Base-by-base conservation (phyloP, 1,140 invertebrate genomes). In the Panagrolaimus sp. region DNA sequence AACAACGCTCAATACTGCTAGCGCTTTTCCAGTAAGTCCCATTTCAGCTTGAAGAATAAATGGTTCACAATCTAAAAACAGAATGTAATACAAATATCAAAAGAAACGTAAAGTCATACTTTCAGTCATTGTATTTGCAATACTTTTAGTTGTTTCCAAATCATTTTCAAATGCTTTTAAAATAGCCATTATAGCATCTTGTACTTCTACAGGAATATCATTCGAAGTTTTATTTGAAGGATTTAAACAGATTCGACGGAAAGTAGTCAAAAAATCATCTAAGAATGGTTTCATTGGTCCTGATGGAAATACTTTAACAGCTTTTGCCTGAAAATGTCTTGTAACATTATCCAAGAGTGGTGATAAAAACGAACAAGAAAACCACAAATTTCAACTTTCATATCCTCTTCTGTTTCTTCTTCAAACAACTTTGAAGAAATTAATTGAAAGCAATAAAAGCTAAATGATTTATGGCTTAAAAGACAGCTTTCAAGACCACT, bases 31-130 rank as follows among this genome's bases (percentile, higher is more conserved):
- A 14, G 71, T 62, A 4, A 79, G 57, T 23, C 77, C 77, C 77
- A 79, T 79, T 68, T 79, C 77, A 23, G 77, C 72, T 71, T 79
- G 77, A 46, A 79, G 68, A 14, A 79, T 66, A 67, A 79, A 79
- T 16, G 77, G 77, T 46, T 79, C 77, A 51, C 71, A 74, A 72
- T 79, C 78, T 81, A 11, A n/a, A n/a, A n/a, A n/a, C n/a, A n/a
- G n/a, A n/a, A n/a, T n/a, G n/a, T 45, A 67, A n/a, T 16, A 53
- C 16, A 46, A 72, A 64, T 48, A 48, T n/a, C 9, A 23, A 14
- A 16, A 9, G n/a, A 67, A 25, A 9, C 7, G 48, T 46, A 48
- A 63, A 42, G 9, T 48, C 63, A 63, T 25, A 74, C 72, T 74
- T 76, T 74, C 72, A 9, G 77, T 23, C 23, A 75, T 75, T n/a